Conservation (phyloP, 1,140 invertebrate species). For the Macrosteles quadrilineatus region DNA sequence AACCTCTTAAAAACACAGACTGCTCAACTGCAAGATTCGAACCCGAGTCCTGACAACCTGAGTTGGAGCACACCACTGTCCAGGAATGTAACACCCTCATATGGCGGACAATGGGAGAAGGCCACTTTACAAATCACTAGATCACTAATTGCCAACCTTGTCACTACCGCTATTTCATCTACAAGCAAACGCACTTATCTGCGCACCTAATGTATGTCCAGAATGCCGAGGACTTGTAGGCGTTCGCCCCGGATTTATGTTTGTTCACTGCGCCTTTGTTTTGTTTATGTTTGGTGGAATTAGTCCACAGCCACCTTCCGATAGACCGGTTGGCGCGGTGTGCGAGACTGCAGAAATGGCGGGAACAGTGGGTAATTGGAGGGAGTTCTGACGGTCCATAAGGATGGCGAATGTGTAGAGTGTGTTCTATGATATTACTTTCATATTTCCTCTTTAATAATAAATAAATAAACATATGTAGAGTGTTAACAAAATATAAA, state of each 20-base stretch:
- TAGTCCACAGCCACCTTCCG: not conserved
- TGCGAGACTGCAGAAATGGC: too few relatives aligned
- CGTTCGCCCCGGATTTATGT: conserved; percentile 7
- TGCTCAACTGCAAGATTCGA: too few relatives aligned
- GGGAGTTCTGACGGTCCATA: too few relatives aligned
- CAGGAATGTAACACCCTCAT: not conserved
- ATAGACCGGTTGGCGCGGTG: not conserved
- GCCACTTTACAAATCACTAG: conserved; percentile 17
- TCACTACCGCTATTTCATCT: conserved; percentile 18
- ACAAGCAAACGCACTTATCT: conserved; percentile 29
- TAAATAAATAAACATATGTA: too few relatives aligned
- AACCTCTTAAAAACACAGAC: too few relatives aligned
- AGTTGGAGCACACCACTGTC: too few relatives aligned
- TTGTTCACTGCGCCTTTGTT: not conserved
- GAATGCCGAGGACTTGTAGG: conserved; percentile 12
- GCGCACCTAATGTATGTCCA: conserved; percentile 22
- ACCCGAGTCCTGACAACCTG: too few relatives aligned
- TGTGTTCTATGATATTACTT: too few relatives aligned
- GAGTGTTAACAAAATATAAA: too few relatives aligned
- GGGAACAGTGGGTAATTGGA: too few relatives aligned
- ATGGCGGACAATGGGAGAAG: conserved; percentile 11
- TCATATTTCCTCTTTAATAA: too few relatives aligned
- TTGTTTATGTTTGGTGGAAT: not conserved
- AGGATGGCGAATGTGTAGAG: too few relatives aligned
- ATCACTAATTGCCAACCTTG: conserved; percentile 18